Evolutionary conservation across 2,797 vertebrate genomes (phyloP).

Genomic region (Phalanger gymnotis): DNA sequence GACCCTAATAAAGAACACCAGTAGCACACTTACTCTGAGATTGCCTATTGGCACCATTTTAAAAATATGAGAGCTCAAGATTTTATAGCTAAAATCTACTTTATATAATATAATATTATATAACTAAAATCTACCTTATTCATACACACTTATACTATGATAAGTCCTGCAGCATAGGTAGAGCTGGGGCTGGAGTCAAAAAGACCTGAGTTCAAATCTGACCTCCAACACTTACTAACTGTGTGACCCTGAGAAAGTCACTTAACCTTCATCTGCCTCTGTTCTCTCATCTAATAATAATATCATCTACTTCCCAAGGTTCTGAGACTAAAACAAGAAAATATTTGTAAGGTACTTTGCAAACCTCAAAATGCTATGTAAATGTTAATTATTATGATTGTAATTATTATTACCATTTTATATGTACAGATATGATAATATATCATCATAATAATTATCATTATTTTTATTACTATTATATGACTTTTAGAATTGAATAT

Average conservation of each 20-base stretch:
- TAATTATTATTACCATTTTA: background rate
- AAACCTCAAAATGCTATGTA: background rate
- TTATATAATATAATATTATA: background rate
- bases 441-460: background rate
- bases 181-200: background rate
- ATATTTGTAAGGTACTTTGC: background rate
- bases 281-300: background rate
- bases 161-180: background rate
- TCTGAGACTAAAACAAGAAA: background rate
- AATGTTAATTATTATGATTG: background rate
- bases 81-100: background rate
- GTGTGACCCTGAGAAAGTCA: background rate
- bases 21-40: background rate
- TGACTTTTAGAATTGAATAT: background rate
- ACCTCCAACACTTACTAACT: background rate
- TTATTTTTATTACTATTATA: background rate
- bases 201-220: background rate
- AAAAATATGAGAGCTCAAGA: background rate
- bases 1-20: background rate
- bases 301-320: background rate
- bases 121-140: background rate
- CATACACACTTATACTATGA: background rate
- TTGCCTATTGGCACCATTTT: background rate
- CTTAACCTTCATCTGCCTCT: background rate
- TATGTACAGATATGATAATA: background rate